Evolutionary conservation across 1,140 invertebrate species (phyloP), one percentile per base, ranked within the genome.

Genomic region (Drosophila biarmipes): DNA sequence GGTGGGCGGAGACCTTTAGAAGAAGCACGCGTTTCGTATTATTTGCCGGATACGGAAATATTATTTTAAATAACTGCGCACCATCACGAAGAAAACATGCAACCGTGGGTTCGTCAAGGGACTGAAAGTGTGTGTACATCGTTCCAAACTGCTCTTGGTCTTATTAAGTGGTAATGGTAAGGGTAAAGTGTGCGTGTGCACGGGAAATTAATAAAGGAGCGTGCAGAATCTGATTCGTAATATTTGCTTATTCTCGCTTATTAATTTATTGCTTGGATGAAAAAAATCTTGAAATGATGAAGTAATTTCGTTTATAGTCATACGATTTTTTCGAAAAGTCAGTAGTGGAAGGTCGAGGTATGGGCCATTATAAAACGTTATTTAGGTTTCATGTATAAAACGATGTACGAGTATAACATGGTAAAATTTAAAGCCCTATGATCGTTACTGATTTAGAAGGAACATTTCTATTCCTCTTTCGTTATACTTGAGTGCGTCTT

Each of bases 201-300:
- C 85, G 79, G 84, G 84, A 87, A 87, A 87, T 87, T 87, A 87
- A 87, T 42, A 84, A 84, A 77, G 76, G 54, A 87, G 84, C 84
- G 84, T 87, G 84, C 76, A 58, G 72, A 80, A 87, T 89, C 53
- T 52, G 72, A 82, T 80, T 89, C 63, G 79, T 57, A 79, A 77
- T 82, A 79, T 87, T 79, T 79, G 61, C 84, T 89, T 82, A 59
- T 46, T 48, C 49, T 58, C 34, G 54, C 57, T 63, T 73, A 79
- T 67, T 69, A 79, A 71, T 80, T 71, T 84, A 80, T 80, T 67
- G 74, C 61, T 15, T 12, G 8, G 52, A 54, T 69, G 62, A 45
- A n/a, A 43, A 2, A 59, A 24, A 31, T 17, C 27, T 31, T 31
- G 6, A 45, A 21, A 45, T 21, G 12, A 45, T 45, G 19, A 15